Percentiles rank a stretch among this genome's conserved stretches.
Conservation (phyloP, 2,113 vertebrate species). For the Agapornis roseicollis region DNA sequence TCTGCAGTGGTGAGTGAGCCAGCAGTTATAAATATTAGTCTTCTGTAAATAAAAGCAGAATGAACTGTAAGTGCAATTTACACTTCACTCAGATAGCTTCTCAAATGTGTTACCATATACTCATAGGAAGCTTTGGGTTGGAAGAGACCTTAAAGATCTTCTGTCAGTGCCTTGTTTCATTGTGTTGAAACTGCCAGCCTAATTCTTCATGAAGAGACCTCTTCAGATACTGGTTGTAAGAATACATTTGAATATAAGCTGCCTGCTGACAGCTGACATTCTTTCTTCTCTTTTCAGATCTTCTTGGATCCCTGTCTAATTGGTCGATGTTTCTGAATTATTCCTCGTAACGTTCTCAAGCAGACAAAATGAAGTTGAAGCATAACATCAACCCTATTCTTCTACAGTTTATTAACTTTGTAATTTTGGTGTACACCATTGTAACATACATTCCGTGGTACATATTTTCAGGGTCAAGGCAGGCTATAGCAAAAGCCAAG, state of each 20-base stretch:
- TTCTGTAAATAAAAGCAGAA: neutral
- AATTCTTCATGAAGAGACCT: neutral
- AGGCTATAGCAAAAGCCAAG: slow-evolving; percentile 77
- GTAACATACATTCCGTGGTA: slow-evolving; percentile 86
- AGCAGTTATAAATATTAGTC: neutral
- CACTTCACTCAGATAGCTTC: neutral
- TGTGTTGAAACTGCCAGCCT: neutral
- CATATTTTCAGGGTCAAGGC: slow-evolving; percentile 84
- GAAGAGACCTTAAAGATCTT: neutral
- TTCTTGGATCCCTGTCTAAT: slow-evolving; percentile 31
- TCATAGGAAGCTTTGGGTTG: neutral
- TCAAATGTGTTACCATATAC: neutral
- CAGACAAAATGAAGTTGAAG: slow-evolving; percentile 85
- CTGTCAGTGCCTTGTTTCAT: neutral
- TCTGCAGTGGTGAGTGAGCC: neutral
- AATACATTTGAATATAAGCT: neutral
- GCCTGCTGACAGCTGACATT: neutral
- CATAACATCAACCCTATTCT: slow-evolving; percentile 88
- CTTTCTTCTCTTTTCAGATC: slow-evolving; percentile 58
- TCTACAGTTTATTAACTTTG: slow-evolving; percentile 83
- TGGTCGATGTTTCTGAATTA: neutral
- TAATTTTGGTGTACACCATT: slow-evolving; percentile 83
- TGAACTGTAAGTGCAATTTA: neutral
- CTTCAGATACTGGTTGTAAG: neutral
- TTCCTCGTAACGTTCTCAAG: slow-evolving; percentile 43